Base-by-base conservation (phyloP, 2,113 vertebrate genomes). In the Emydura subglobosa region DNA sequence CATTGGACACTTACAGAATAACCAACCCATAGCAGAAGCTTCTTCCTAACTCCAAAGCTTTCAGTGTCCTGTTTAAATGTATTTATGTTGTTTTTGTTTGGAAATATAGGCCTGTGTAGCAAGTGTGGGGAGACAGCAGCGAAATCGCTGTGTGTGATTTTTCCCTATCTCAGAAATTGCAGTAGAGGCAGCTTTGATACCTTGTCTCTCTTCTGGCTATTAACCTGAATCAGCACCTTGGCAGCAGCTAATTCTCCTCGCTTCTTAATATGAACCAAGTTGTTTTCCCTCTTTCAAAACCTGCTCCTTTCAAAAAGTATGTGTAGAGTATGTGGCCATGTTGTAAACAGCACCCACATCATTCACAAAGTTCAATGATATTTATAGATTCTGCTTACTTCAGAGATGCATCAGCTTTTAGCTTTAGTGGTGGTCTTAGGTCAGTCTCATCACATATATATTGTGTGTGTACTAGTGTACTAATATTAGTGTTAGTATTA, bases 251-350 rank as follows among this genome's bases (percentile, higher is more conserved):
- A 59, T 72, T 86, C 68, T 79, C 13, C 51, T 89, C 79, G 27
- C 44, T 79, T 85, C 55, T 65, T 82, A 14, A 72, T 86, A 54
- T 42, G 6, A 74, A 10, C 7, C 42, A 10, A 79, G 31, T 74
- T 86, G 29, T 82, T 79, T 85, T 5, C 79, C 44, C 29, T 80
- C 57, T 86, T 88, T 89, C 31, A 59, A 79, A 74, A 83, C 44
- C 51, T 0, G 0, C 83, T 74, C 10, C 19, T 79, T 89, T 89
- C 57, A 82, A 53, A 94, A 82, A 24, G 13, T 59, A 1, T 79
- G n/a, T 91, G 17, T 8, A 42, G n/a, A 21, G 25, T 57, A 54
- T 27, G 24, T 74, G 51, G 2, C 17, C 68, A 17, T 44, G 22
- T 79, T 74, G 50, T 79, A 94, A 79, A 82, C 12, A 51, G 44